Evolutionary conservation across 1,140 invertebrate genomes (phyloP).

Genomic region (Drosophila jambulina): DNA sequence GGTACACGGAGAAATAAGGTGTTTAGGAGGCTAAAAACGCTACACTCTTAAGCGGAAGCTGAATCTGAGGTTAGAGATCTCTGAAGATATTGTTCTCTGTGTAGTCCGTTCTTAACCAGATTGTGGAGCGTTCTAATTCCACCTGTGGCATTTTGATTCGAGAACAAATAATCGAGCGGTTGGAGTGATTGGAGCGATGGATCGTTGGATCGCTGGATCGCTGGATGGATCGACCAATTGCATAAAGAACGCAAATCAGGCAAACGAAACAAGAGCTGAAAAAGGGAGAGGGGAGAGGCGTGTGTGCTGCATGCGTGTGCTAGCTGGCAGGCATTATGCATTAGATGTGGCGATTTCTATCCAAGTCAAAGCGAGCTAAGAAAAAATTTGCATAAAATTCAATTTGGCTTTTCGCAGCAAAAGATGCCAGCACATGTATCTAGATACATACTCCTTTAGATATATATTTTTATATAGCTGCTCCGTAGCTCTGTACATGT

Average conservation of each 20-base stretch:
- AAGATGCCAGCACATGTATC: slow-evolving; percentile 57
- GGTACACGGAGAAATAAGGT: slow-evolving; percentile 9
- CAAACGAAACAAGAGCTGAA: slow-evolving; percentile 18
- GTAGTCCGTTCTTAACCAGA: slow-evolving; percentile 30
- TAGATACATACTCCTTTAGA: slow-evolving; percentile 6
- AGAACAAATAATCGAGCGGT: slow-evolving; percentile 5
- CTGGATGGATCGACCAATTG: slow-evolving; percentile 56
- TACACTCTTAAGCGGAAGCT: not conserved
- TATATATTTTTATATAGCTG: slow-evolving; percentile 10
- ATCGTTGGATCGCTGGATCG: slow-evolving; percentile 21
- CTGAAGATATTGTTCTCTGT: not conserved
- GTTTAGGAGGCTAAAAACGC: not conserved
- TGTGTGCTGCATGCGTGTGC: slow-evolving; percentile 23
- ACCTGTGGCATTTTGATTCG: slow-evolving; percentile 41
- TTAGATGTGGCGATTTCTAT: slow-evolving; percentile 79
- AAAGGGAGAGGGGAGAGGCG: slow-evolving; percentile 2
- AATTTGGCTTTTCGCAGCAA: slow-evolving; percentile 67
- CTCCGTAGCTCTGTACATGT: slow-evolving; percentile 35
- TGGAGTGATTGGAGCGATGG: slow-evolving; percentile 18
- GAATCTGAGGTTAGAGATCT: not conserved
- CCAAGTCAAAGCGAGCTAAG: slow-evolving; percentile 61
- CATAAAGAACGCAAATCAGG: slow-evolving; percentile 62
- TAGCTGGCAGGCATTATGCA: slow-evolving; percentile 69
- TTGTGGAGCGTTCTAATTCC: slow-evolving; percentile 43
- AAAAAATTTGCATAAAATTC: slow-evolving; percentile 83